Evolutionary conservation across 2,113 vertebrate genomes (phyloP), one percentile per base, ranked within the genome.

Genomic region (Perognathus longimembris): DNA sequence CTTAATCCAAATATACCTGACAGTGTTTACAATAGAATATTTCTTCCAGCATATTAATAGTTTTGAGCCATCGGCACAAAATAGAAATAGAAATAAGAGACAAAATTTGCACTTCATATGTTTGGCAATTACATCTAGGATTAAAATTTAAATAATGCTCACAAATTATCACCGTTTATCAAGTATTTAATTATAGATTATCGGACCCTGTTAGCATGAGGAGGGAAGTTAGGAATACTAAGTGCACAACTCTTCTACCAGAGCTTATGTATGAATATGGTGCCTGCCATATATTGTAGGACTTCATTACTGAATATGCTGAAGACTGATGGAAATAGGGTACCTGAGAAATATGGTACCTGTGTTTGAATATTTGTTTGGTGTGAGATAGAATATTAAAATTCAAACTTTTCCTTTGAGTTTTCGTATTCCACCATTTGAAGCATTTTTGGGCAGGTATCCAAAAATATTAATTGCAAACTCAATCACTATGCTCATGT

Each of bases 401-500:
- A 91, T 88, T 61, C 50, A 89, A 81, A 76, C 8, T 57, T 90
- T 34, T 74, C 22, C 59, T 80, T 93, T 45, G 4, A 75, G 10
- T 38, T 92, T 89, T 85, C 24, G 7, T 79, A 40, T 79, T 59
- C 85, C 2, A 87, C 17, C 61, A 87, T 95, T 93, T 84, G 34
- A 85, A 78, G 26, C 38, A 32, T 69, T 92, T 77, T 42, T 77
- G 64, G 94, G 95, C 87, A 93, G 78, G 34, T 50, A 91, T 94
- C 71, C 91, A 93, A 93, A 96, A 90, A 79, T 88, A 85, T 94
- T 96, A 93, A 95, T 92, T 94, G 77, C 77, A 96, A 78, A 91
- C 26, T 91, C 86, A 89, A 91, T 94, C 85, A 83, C 30, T 67
- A 38, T 89, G 87, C 34, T 94, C 45, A 64, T 66, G 75, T 63